A percentile compares a stretch with the other conserved stretches of the same genome.
Evolutionary conservation across 2,113 vertebrate species (phyloP).

Genomic region (Microtus richardsoni): DNA sequence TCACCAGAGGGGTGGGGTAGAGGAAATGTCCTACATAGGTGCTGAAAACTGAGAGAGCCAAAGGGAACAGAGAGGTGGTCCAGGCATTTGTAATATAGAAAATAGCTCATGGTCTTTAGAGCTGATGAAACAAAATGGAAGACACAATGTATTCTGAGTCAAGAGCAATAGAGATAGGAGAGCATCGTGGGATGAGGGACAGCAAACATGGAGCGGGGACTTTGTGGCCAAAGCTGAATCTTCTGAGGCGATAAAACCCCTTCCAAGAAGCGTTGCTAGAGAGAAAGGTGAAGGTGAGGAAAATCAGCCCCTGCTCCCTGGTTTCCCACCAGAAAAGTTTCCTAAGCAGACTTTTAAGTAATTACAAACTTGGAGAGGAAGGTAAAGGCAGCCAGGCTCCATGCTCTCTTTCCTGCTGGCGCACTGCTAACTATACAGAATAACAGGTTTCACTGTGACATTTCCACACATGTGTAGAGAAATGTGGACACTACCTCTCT

Average conservation of each 20-base stretch:
- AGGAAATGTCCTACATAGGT: not conserved
- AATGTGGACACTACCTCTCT: not conserved
- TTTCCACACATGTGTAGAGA: not conserved
- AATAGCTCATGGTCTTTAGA: not conserved
- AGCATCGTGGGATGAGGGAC: too few relatives aligned
- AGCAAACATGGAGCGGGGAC: not conserved
- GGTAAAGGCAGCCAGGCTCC: not conserved
- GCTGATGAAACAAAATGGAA: not conserved
- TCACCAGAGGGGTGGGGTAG: not conserved
- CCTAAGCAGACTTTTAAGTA: not conserved
- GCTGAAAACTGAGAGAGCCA: not conserved
- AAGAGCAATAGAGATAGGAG: not conserved
- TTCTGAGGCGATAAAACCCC: not conserved
- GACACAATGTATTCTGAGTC: not conserved
- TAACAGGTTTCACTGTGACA: not conserved
- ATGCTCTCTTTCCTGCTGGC: not conserved
- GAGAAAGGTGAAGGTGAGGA: not conserved
- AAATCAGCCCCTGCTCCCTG: not conserved
- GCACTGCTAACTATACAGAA: not conserved
- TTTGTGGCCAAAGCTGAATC: not conserved
- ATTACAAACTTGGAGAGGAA: not conserved
- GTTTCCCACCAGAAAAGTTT: not conserved
- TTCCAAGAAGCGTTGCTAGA: not conserved
- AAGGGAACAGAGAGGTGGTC: not conserved
- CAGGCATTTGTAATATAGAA: not conserved